A percentile compares a stretch with the other conserved stretches of the same genome.
Conservation (phyloP, 1,140 invertebrate species). For the Archivesica marissinica region DNA sequence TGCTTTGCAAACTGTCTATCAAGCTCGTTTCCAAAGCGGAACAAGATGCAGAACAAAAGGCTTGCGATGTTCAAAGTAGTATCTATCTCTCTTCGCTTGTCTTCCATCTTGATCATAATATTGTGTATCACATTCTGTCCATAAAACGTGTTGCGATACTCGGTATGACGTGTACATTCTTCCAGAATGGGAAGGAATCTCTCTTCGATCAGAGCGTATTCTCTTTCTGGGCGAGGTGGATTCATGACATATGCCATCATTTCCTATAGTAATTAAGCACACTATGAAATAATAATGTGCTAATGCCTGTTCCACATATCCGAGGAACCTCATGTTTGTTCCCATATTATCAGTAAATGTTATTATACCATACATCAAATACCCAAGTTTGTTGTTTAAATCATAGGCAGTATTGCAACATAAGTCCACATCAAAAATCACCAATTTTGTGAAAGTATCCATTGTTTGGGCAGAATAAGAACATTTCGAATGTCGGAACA, state of each 20-base stretch:
- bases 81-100: neutral
- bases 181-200: conserved; percentile 9
- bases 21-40: conserved; percentile 56
- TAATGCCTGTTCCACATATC: too few relatives aligned
- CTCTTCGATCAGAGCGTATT: neutral
- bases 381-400: too few relatives aligned
- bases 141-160: conserved; percentile 27
- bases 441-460: too few relatives aligned
- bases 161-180: conserved; percentile 7
- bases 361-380: too few relatives aligned
- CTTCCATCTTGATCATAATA: neutral
- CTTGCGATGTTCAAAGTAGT: neutral
- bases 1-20: conserved; percentile 68
- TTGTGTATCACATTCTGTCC: neutral
- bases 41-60: conserved; percentile 50
- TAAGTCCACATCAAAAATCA: too few relatives aligned
- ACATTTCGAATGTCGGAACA: too few relatives aligned
- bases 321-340: too few relatives aligned
- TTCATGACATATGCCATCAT: neutral
- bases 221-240: conserved; percentile 19
- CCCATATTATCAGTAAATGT: too few relatives aligned
- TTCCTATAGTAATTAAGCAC: neutral
- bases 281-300: too few relatives aligned
- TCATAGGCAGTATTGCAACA: too few relatives aligned
- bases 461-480: too few relatives aligned